A percentile compares a stretch with the other conserved stretches of the same genome.
Conservation (phyloP, 2,888 invertebrate genomes). For the Saturnia pavonia region DNA sequence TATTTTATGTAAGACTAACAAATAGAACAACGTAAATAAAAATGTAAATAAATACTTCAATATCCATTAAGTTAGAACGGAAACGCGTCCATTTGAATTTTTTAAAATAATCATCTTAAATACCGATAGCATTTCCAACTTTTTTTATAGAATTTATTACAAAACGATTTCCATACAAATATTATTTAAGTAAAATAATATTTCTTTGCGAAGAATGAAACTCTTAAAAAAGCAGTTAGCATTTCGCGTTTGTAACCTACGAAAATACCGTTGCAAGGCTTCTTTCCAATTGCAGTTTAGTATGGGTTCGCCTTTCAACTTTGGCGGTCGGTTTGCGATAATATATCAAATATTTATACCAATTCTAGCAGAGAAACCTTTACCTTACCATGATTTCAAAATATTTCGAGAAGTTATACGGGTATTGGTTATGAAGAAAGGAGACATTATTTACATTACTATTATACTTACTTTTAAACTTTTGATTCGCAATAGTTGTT, state of each 20-base stretch:
- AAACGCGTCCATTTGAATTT: not conserved
- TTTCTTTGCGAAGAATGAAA: slow-evolving; percentile 17
- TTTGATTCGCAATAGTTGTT: too few relatives aligned
- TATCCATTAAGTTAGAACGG: not conserved
- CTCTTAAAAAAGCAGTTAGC: slow-evolving; percentile 26
- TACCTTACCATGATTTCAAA: not conserved
- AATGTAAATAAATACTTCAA: slow-evolving; percentile 1
- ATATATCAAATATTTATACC: not conserved
- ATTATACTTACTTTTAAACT: not conserved
- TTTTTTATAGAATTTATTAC: not conserved
- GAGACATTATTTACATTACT: not conserved
- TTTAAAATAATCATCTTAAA: not conserved
- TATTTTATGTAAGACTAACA: not conserved
- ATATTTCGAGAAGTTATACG: not conserved
- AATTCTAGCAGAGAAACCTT: not conserved
- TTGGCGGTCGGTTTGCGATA: slow-evolving; percentile 27
- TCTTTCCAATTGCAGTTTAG: slow-evolving; percentile 66
- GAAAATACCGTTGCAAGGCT: slow-evolving; percentile 59
- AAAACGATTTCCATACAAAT: slow-evolving; percentile 1
- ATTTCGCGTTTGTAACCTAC: slow-evolving; percentile 46
- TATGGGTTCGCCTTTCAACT: slow-evolving; percentile 65
- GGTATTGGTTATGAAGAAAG: not conserved
- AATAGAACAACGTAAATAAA: not conserved
- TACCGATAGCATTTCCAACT: not conserved
- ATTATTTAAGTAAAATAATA: slow-evolving; percentile 16